These are phyloP conservation scores for Apogon talboti DNA, from an alignment of 2,797 vertebrate species.

Conservation along the genomic window DNA sequence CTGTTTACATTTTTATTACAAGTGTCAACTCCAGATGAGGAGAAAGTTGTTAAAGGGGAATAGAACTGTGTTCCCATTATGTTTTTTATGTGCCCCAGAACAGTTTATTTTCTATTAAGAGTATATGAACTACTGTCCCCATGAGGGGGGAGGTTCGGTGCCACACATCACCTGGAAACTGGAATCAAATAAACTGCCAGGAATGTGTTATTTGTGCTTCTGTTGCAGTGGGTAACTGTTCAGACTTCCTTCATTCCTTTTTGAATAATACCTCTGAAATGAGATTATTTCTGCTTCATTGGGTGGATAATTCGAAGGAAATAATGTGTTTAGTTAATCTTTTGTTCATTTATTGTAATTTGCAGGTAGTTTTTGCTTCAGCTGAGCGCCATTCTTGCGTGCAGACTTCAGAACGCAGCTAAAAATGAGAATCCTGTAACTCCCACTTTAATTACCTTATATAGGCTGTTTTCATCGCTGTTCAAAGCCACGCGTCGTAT, in stretches of 20 bases:
- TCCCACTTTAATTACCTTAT: conserved; percentile 32
- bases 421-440: conserved; percentile 19
- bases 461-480: conserved; percentile 35
- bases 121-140: conserved; percentile 61
- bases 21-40: conserved; percentile 61
- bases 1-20: conserved; percentile 71
- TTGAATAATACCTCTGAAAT: conserved; percentile 14
- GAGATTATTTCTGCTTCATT: conserved; percentile 25
- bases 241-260: not conserved
- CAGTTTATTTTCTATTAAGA: conserved; percentile 69
- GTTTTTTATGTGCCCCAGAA: conserved; percentile 71
- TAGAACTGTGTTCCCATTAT: conserved; percentile 61
- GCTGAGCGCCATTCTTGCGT: not conserved
- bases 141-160: conserved; percentile 17
- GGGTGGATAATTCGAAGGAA: conserved; percentile 13
- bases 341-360: conserved; percentile 19
- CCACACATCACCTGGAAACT: conserved; percentile 50
- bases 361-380: conserved; percentile 8
- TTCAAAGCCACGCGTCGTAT: conserved; percentile 27
- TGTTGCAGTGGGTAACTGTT: conserved; percentile 15
- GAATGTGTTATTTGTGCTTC: conserved; percentile 30
- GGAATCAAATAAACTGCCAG: conserved; percentile 43
- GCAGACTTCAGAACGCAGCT: conserved; percentile 8
- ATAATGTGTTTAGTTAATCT: conserved; percentile 20
- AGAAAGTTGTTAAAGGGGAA: conserved; percentile 69